These are phyloP conservation scores for Alfaro cultratus DNA, from an alignment of 2,797 vertebrate species.

Conservation along the genomic window DNA sequence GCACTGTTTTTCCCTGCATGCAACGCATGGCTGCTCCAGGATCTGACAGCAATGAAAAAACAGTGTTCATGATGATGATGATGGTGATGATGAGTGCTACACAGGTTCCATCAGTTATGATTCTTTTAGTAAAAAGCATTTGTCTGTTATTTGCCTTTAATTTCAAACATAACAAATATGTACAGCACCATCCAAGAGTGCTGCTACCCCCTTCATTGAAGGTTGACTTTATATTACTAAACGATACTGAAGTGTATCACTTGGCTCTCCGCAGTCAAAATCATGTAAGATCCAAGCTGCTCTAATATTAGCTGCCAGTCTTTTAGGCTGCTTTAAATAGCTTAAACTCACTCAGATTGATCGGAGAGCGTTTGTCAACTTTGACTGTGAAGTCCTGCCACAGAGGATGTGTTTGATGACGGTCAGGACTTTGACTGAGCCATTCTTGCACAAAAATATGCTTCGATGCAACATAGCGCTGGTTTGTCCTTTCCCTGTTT, in stretches of 20 bases:
- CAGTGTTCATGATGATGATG: neutral
- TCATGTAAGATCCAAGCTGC: neutral
- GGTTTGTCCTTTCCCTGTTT: neutral
- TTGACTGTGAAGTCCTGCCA: neutral
- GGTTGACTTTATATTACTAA: constrained; percentile 14
- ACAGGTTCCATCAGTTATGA: neutral
- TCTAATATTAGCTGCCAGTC: neutral
- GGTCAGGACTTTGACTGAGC: neutral
- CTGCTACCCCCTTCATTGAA: constrained; percentile 13
- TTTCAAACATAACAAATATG: neutral
- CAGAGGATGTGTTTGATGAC: too few relatives aligned
- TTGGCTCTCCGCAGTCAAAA: neutral
- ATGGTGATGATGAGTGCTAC: neutral
- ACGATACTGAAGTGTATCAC: neutral
- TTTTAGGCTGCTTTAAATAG: constrained; percentile 1
- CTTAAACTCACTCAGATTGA: neutral
- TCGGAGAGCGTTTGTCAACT: neutral
- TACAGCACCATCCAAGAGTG: neutral
- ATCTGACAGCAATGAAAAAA: constrained; percentile 35
- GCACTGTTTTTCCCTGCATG: constrained; percentile 77
- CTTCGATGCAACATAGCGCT: neutral
- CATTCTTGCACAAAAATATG: neutral
- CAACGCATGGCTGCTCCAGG: constrained; percentile 71
- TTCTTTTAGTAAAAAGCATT: neutral
- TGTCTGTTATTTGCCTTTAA: neutral